Evolutionary conservation across 2,797 vertebrate genomes (phyloP).

Genomic region (Sibirionetta formosa): DNA sequence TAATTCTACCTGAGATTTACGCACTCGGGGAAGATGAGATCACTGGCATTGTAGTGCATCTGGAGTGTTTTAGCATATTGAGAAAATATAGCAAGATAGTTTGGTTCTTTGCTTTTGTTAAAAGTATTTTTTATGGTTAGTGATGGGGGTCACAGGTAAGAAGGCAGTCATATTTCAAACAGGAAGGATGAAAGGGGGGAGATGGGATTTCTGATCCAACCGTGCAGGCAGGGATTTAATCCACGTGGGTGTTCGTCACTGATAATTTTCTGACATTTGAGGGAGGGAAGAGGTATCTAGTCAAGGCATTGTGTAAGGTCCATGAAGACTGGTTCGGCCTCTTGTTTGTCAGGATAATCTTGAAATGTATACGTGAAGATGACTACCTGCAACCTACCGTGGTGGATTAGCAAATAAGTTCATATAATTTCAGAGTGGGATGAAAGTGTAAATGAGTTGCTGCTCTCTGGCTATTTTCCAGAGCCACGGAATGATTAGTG

Average conservation of each 20-base stretch:
- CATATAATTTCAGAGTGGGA: background rate
- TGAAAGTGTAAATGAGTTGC: background rate
- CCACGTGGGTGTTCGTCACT: rapidly evolving
- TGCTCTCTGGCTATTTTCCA: background rate
- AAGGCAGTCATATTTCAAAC: background rate
- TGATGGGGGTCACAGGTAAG: background rate
- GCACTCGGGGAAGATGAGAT: background rate
- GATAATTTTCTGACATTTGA: background rate
- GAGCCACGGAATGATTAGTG: background rate
- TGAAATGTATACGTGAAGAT: background rate
- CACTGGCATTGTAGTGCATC: background rate
- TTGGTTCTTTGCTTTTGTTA: background rate
- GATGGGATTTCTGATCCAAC: background rate
- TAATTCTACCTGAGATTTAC: background rate
- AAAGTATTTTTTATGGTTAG: background rate
- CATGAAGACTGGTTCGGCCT: background rate
- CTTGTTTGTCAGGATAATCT: background rate
- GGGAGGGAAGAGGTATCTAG: background rate
- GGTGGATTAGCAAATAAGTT: background rate
- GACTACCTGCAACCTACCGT: background rate
- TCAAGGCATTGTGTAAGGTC: background rate
- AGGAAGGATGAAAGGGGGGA: background rate
- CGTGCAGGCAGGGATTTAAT: background rate
- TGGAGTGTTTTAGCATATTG: background rate
- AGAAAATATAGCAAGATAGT: background rate